These are phyloP conservation scores for Pyrrhia umbra DNA, from an alignment of 2,888 invertebrate species.

Conservation along the genomic window DNA sequence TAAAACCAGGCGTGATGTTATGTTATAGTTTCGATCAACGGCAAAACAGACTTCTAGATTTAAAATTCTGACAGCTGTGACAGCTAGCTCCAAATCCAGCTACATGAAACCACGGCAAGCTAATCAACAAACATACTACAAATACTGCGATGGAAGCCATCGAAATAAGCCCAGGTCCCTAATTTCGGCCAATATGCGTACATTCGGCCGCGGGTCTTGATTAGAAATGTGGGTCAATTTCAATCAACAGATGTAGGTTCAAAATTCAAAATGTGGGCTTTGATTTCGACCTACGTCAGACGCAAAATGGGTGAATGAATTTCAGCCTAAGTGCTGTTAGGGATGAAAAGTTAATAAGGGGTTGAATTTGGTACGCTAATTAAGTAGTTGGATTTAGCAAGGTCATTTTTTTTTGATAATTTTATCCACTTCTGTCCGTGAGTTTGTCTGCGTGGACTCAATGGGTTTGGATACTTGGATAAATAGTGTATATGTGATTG, in stretches of 20 bases:
- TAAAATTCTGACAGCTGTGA: background rate
- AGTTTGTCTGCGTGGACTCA: no score
- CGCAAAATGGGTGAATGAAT: constrained; percentile 23
- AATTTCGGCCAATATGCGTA: constrained; percentile 27
- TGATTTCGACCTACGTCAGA: constrained; percentile 39
- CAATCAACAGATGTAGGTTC: constrained; percentile 46
- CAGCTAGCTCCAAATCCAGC: constrained; percentile 6
- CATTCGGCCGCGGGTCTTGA: constrained; percentile 26
- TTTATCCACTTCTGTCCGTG: background rate
- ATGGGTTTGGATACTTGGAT: no score
- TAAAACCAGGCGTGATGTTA: no score
- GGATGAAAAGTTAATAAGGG: constrained; percentile 38
- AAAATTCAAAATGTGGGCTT: constrained; percentile 41
- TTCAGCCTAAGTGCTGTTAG: constrained; percentile 24
- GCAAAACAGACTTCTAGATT: no score
- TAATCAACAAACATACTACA: constrained; percentile 15
- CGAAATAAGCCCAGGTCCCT: constrained; percentile 17
- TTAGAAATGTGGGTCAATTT: constrained; percentile 48
- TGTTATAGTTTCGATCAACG: no score
- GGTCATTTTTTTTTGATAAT: background rate
- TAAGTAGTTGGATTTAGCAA: background rate
- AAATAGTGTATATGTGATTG: no score
- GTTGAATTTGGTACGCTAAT: constrained; percentile 13
- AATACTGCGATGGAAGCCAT: background rate
- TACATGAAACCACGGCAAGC: background rate